These are phyloP conservation scores for Otolemur crassicaudatus DNA, from an alignment of 2,797 vertebrate species.

Conservation along the genomic window DNA sequence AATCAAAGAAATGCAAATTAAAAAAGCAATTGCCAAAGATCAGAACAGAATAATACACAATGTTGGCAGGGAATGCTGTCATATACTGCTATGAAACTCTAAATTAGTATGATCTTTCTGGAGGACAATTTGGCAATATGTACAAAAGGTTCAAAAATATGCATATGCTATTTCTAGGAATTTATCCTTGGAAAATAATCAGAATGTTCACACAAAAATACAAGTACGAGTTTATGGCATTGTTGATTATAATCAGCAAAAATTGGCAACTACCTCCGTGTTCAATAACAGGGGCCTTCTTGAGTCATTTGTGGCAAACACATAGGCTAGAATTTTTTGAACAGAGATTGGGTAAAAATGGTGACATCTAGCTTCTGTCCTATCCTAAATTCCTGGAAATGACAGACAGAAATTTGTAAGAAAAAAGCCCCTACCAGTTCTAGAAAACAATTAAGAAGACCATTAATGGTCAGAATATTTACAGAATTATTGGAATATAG, in stretches of 20 bases:
- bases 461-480: background rate
- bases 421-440: background rate
- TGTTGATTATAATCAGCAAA: conserved; percentile 59
- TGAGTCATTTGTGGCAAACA: background rate
- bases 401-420: background rate
- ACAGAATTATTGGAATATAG: background rate
- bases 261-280: background rate
- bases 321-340: background rate
- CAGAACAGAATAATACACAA: conserved; percentile 65
- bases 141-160: conserved; percentile 70
- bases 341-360: background rate
- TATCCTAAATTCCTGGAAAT: background rate
- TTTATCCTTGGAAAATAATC: conserved; percentile 63
- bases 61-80: conserved; percentile 43
- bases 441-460: conserved; percentile 2
- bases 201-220: conserved; percentile 52
- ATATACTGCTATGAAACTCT: conserved; percentile 23
- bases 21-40: conserved; percentile 74
- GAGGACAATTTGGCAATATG: conserved; percentile 76
- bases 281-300: background rate
- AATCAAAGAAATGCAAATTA: conserved; percentile 82
- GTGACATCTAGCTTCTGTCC: background rate
- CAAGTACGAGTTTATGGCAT: conserved; percentile 44
- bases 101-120: conserved; percentile 66
- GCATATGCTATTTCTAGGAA: conserved; percentile 73